Conservation (phyloP, 2,113 vertebrate species). For the Gallinago undulata region DNA sequence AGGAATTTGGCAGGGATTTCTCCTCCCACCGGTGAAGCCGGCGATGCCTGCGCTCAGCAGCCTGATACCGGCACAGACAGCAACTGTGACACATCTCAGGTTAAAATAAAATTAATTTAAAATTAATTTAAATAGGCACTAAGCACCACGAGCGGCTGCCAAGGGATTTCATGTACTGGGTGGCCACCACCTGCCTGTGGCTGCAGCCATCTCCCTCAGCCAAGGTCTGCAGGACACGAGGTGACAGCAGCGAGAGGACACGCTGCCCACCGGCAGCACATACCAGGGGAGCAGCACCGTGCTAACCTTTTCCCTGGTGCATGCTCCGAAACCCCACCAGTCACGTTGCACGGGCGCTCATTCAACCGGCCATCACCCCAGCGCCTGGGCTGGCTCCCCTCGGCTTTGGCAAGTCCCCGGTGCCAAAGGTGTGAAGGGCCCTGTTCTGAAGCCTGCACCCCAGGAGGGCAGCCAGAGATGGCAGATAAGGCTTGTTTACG, state of each 20-base stretch:
- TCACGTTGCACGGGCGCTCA: fast-evolving
- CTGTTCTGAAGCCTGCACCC: not conserved
- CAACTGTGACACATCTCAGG: fast-evolving
- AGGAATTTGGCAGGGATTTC: not conserved
- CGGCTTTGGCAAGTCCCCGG: fast-evolving
- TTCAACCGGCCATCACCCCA: not conserved
- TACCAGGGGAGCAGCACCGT: not conserved
- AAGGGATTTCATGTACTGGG: not conserved
- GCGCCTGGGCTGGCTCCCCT: fast-evolving
- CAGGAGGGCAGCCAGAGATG: not conserved
- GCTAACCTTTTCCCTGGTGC: not conserved
- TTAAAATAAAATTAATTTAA: not conserved
- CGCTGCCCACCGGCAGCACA: not conserved
- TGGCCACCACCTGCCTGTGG: fast-evolving
- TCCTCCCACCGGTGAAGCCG: not conserved
- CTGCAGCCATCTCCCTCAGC: not conserved
- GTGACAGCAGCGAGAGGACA: not conserved
- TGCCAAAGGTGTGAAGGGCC: not conserved
- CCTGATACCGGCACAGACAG: fast-evolving
- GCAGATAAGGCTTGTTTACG: not conserved
- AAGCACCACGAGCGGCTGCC: not conserved
- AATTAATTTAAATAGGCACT: not conserved
- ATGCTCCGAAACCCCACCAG: fast-evolving
- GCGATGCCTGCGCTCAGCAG: not conserved
- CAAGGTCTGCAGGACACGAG: fast-evolving